Evolutionary conservation across 2,113 vertebrate genomes (phyloP), one percentile per base, ranked within the genome.

Genomic region (Callipepla californica): DNA sequence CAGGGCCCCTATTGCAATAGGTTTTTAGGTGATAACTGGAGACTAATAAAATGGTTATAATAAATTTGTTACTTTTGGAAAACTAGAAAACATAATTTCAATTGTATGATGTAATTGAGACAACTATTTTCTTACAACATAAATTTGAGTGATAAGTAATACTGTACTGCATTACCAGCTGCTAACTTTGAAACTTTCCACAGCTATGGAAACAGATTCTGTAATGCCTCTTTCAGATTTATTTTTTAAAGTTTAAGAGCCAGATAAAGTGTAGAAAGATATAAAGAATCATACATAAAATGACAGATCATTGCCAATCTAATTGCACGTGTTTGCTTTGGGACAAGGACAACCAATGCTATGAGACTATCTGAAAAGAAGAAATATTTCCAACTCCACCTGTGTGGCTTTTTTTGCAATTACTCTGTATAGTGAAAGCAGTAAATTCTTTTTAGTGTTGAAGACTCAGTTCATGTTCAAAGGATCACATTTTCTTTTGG

Each of bases 31-130:
- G 85, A 67, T 96, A 96, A 92, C 40, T 87, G 38, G 55, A 91
- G 40, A 45, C 57, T 94, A 85, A 89, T 13, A 95, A 91, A 96
- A 81, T 55, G 6, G 50, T 95, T 95, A 92, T 95, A 93, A 93
- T 97, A 87, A 97, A 97, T 92, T 81, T 17, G 91, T 85, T 87
- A 58, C 10, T 50, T 50, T 65, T 79, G 22, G 74, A 79, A 78
- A 84, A 72, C 2, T 32, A 68, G 34, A 61, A 93, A 91, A 63
- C 7, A 68, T 59, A 45, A 3, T 65, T 83, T 66, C 10, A n/a
- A 3, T 69, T 80, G 2, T 47, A 11, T n/a, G n/a, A 14, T 57
- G 50, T 68, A 65, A 84, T 51, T 91, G 45, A 8, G 47, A 13
- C 15, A 36, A 45, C 91, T 95, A 36, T 62, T 42, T 53, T 28